Base-by-base conservation (phyloP, 2,888 invertebrate genomes). In the Diarsia rubi region DNA sequence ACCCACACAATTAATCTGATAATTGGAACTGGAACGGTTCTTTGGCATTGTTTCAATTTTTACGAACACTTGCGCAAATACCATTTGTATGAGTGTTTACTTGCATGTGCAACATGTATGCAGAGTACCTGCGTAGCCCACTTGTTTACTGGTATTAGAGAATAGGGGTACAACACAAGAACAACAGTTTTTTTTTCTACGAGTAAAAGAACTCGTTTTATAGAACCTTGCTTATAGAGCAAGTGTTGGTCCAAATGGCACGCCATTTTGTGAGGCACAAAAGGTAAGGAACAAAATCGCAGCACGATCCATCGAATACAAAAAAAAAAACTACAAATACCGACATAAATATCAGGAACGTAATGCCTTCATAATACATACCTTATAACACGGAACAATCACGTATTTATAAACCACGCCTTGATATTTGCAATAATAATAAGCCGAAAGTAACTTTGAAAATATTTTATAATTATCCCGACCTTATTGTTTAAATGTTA, bases 1-100 rank as follows among this genome's bases (percentile, higher is more conserved):
- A 91, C 93, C 90, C 91, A 93, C 91, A 91, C 92, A 90, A 92
- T 92, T 91, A 91, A 92, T 92, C 91, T 89, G 91, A 91, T 93
- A 93, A 92, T 93, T 91, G 89, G 87, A 87, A 88, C 87, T 88
- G 89, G 88, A 91, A 92, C 92, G 91, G 92, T 92, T 90, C 90
- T 90, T 90, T 89, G 86, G 89, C 90, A 91, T 87, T 87, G 87
- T 87, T 84, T 84, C 21, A 83, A 85, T 84, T 85, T 86, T 83
- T 79, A 83, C 74, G 14, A 79, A 83, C 83, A 88, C 83, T 83
- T 82, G 86, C 69, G 81, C 84, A 86, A 83, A 87, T 75, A 74
- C 31, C 66, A 68, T 54, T 31, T 75, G 63, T 67, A 60, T 11
- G 27, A 27, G 31, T 70, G 42, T 69, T 49, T 63, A 62, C 21